Conservation (phyloP, 2,888 invertebrate species). For the Stratiomys singularior region DNA sequence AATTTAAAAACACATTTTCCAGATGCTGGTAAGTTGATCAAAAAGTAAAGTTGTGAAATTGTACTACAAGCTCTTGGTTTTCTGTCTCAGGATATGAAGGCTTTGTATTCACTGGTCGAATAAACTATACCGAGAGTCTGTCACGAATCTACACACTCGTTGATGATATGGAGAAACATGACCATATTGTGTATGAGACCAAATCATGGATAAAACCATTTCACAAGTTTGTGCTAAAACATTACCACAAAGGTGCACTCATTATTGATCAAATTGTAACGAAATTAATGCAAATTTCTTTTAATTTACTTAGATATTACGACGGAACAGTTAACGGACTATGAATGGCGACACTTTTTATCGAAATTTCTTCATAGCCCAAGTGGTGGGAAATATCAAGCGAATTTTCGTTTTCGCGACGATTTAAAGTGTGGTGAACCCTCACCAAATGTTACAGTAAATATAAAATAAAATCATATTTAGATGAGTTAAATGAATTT, state of each 20-base stretch:
- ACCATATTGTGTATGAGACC: slow-evolving; percentile 68
- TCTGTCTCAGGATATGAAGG: slow-evolving; percentile 66
- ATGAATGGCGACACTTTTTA: slow-evolving; percentile 71
- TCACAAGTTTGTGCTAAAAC: slow-evolving; percentile 69
- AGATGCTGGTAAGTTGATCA: slow-evolving; percentile 68
- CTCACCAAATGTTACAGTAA: slow-evolving; percentile 69
- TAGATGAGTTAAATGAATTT: slow-evolving; percentile 20
- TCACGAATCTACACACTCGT: slow-evolving; percentile 69
- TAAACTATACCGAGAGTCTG: slow-evolving; percentile 74
- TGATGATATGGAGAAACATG: slow-evolving; percentile 67
- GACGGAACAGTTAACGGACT: slow-evolving; percentile 65
- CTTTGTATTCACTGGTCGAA: slow-evolving; percentile 73
- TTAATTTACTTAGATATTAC: slow-evolving; percentile 65
- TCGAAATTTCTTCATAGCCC: slow-evolving; percentile 78
- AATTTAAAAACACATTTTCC: slow-evolving; percentile 73
- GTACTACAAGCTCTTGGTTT: background rate
- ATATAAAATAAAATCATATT: background rate
- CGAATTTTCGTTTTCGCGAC: slow-evolving; percentile 73
- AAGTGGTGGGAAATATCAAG: slow-evolving; percentile 74
- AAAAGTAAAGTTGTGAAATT: too few species aligned
- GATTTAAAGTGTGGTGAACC: slow-evolving; percentile 72
- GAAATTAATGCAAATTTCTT: background rate
- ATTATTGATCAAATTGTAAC: too few species aligned
- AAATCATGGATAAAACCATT: slow-evolving; percentile 76
- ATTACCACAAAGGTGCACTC: slow-evolving; percentile 71